phyloP scores from a whole-genome alignment of 2,113 vertebrate species.

The Camelus bactrianus region DNA sequence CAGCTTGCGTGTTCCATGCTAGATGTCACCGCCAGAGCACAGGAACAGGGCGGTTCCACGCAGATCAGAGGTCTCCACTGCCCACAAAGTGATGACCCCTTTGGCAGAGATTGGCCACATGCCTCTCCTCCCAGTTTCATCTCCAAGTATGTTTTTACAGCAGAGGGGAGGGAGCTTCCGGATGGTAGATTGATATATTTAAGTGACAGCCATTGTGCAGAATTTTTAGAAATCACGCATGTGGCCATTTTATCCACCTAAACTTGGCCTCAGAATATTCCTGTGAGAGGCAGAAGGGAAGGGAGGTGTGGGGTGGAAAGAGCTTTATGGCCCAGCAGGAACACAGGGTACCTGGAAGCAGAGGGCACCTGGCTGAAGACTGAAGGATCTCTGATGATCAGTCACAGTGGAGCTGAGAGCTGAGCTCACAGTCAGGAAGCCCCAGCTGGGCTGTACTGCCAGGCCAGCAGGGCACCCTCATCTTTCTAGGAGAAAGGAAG shows the following conservation, averaged over 20 bases:
- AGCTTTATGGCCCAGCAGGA: not conserved
- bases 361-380: not conserved
- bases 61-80: slow-evolving; percentile 40
- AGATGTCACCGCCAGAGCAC: not conserved
- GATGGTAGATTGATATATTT: not conserved
- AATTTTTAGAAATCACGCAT: not conserved
- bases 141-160: slow-evolving; percentile 35
- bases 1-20: not conserved
- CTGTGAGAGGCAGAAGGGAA: not conserved
- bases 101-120: not conserved
- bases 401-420: not conserved
- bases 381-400: not conserved
- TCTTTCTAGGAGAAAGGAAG: not conserved
- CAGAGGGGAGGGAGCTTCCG: not conserved
- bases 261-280: not conserved
- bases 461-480: not conserved
- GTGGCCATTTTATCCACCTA: not conserved
- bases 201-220: not conserved
- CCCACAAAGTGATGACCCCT: not conserved
- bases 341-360: not conserved
- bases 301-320: not conserved
- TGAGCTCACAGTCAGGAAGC: not conserved
- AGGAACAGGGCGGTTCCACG: not conserved
- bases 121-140: not conserved
- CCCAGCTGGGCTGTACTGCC: not conserved